phyloP scores from a whole-genome alignment of 2,113 vertebrate genomes.

The Octodon degus region DNA sequence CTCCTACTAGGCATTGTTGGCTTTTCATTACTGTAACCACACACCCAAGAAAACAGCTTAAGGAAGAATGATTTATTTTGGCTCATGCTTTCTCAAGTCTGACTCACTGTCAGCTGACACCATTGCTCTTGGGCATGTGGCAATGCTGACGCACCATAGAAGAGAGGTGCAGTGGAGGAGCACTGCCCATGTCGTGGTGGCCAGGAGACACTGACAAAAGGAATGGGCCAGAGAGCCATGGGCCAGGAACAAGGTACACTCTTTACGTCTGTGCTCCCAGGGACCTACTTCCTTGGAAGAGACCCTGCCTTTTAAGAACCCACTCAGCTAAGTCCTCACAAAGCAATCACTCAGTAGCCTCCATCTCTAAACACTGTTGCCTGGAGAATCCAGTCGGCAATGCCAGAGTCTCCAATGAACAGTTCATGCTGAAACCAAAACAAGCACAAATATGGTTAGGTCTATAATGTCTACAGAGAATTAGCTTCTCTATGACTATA shows the following conservation, averaged over 20 bases:
- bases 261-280: not conserved
- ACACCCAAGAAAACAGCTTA: not conserved
- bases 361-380: not conserved
- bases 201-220: not conserved
- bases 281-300: not conserved
- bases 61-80: not conserved
- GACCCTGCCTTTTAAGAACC: not conserved
- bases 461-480: not conserved
- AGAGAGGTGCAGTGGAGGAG: not conserved
- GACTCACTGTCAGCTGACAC: not conserved
- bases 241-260: not conserved
- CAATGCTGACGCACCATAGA: not conserved
- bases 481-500: not conserved
- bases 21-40: not conserved
- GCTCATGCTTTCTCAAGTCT: not conserved
- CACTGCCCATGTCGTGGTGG: too few relatives aligned
- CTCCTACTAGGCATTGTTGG: not conserved
- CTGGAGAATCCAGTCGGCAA: too few relatives aligned
- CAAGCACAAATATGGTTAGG: not conserved
- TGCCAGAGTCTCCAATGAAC: not conserved
- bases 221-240: not conserved
- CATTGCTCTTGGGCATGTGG: not conserved
- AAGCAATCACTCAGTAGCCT: not conserved
- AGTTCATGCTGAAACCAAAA: not conserved
- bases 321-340: not conserved